Conservation (phyloP, 2,888 invertebrate species). For the Oligia latruncula region DNA sequence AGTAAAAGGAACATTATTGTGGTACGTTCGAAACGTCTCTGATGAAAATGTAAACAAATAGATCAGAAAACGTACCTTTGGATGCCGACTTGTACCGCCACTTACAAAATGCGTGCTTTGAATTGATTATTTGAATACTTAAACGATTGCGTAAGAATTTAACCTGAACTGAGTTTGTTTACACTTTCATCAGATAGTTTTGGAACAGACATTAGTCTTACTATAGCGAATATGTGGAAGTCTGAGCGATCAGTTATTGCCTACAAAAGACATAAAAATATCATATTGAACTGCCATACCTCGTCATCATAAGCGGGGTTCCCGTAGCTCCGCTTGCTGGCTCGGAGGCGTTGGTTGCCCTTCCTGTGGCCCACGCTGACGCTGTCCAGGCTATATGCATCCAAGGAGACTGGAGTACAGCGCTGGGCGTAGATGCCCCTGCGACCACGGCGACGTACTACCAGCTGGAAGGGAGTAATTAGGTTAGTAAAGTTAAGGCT, state of each 20-base stretch:
- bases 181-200: background rate
- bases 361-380: slow-evolving; percentile 96
- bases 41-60: no score
- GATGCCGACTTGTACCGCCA: no score
- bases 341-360: slow-evolving; percentile 91
- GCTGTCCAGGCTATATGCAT: slow-evolving; percentile 97
- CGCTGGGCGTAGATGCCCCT: slow-evolving; percentile 95
- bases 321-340: slow-evolving; percentile 96
- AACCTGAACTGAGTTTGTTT: background rate
- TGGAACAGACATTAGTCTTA: background rate
- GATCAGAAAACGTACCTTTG: no score
- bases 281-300: slow-evolving; percentile 81
- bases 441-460: slow-evolving; percentile 95
- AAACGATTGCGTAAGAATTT: background rate
- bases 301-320: slow-evolving; percentile 98
- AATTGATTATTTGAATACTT: background rate
- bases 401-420: slow-evolving; percentile 96
- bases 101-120: background rate
- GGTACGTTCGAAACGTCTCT: no score
- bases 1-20: background rate
- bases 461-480: slow-evolving; percentile 88
- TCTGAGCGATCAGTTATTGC: background rate
- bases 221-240: background rate
- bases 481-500: background rate
- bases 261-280: background rate